Conservation (phyloP, 2,888 invertebrate genomes). For the Polydesmus complanatus region DNA sequence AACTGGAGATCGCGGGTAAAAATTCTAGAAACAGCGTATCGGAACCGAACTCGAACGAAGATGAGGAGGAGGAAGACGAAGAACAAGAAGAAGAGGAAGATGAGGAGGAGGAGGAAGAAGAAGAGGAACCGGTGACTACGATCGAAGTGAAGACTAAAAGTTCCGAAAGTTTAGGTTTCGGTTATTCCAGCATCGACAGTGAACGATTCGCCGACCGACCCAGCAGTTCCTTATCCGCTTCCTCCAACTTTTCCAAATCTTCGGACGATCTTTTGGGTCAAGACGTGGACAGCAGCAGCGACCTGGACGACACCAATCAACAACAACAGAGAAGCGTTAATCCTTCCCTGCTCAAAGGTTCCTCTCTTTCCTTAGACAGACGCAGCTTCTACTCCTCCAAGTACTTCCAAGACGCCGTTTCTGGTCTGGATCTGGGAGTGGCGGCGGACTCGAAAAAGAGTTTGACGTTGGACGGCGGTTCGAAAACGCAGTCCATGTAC, state of each 20-base stretch:
- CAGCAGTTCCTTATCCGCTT: constrained; percentile 9
- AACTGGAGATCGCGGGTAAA: not conserved
- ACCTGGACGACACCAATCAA: not conserved
- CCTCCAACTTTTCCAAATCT: constrained; percentile 13
- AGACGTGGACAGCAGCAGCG: constrained; percentile 11
- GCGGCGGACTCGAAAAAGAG: not conserved
- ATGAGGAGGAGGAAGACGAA: not conserved
- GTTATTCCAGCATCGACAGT: not conserved
- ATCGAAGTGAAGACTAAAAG: not conserved
- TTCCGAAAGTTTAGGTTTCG: not conserved
- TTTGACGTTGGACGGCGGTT: not conserved
- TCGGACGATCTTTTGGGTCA: constrained; percentile 11
- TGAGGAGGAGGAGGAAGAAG: not conserved
- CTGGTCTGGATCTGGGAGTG: not conserved
- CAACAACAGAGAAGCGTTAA: not conserved
- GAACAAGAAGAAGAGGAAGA: not conserved
- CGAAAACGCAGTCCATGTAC: constrained; percentile 42
- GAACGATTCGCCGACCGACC: constrained; percentile 5
- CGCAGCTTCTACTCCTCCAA: not conserved
- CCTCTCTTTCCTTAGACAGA: not conserved
- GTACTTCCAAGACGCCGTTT: not conserved
- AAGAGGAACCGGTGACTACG: not conserved
- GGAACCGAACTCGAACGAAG: not conserved
- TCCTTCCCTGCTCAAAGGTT: too few species aligned
- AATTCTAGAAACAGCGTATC: not conserved